phyloP scores from a whole-genome alignment of 2,797 vertebrate species.

The Crocodylus rhombifer region DNA sequence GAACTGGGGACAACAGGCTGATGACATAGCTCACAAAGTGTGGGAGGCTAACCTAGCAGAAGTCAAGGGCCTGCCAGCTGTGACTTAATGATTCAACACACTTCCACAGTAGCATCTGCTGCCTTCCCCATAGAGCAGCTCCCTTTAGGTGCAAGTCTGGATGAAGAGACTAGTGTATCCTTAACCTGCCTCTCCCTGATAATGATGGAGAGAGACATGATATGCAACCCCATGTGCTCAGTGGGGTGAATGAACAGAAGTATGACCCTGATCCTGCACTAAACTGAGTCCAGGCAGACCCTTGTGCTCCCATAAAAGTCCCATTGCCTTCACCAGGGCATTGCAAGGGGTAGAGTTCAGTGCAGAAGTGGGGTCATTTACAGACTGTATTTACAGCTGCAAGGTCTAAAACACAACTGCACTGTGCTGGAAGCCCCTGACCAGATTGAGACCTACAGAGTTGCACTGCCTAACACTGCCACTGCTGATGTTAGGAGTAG shows the following conservation, averaged over 20 bases:
- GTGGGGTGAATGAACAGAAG: background rate
- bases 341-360: background rate
- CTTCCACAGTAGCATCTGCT: background rate
- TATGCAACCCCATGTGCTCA: background rate
- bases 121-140: background rate
- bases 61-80: background rate
- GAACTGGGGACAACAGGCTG: background rate
- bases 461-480: too few relatives aligned
- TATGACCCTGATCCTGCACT: background rate
- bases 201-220: background rate
- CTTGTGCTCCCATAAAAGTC: background rate
- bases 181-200: background rate
- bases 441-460: too few relatives aligned
- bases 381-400: background rate
- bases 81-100: background rate
- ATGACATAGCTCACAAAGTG: slow-evolving; percentile 13
- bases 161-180: fast-evolving
- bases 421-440: too few relatives aligned
- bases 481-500: background rate
- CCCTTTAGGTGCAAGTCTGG: background rate
- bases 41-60: background rate
- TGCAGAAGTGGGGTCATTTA: background rate
- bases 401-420: too few relatives aligned
- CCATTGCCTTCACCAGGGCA: background rate
- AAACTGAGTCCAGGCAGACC: background rate